Conservation (phyloP, 64 coral and sea anemone species). For the Montipora efflorescens region DNA sequence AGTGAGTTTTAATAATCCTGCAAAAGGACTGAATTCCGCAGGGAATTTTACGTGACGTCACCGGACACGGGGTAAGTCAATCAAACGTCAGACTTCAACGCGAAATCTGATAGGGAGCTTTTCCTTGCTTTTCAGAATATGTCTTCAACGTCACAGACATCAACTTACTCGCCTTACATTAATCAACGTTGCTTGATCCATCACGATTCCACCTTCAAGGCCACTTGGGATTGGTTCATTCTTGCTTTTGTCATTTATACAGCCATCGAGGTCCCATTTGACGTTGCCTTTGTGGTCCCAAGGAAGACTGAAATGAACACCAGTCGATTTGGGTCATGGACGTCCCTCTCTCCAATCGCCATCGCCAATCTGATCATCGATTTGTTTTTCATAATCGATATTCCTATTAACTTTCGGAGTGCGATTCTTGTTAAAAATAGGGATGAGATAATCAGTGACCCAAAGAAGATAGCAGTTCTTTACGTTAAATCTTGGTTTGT, state of each 20-base stretch:
- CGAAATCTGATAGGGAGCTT: no score
- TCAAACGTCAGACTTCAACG: no score
- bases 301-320: not conserved
- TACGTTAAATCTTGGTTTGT: constrained; percentile 94
- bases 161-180: not conserved
- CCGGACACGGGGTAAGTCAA: no score
- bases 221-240: constrained; percentile 88
- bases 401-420: constrained; percentile 93
- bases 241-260: constrained; percentile 83
- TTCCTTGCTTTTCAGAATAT: not conserved
- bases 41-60: no score
- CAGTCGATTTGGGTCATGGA: constrained; percentile 32
- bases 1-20: no score
- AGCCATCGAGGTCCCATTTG: constrained; percentile 88
- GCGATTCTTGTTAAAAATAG: constrained; percentile 65
- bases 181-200: constrained; percentile 52
- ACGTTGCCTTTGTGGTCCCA: constrained; percentile 74
- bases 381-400: constrained; percentile 88
- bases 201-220: constrained; percentile 88
- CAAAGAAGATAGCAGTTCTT: constrained; percentile 79
- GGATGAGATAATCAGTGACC: constrained; percentile 69
- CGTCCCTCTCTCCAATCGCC: constrained; percentile 14
- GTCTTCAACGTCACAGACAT: not conserved
- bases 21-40: no score
- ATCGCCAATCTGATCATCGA: constrained; percentile 82